Conservation (phyloP, 2,888 invertebrate species). For the Drosophila phalerata region DNA sequence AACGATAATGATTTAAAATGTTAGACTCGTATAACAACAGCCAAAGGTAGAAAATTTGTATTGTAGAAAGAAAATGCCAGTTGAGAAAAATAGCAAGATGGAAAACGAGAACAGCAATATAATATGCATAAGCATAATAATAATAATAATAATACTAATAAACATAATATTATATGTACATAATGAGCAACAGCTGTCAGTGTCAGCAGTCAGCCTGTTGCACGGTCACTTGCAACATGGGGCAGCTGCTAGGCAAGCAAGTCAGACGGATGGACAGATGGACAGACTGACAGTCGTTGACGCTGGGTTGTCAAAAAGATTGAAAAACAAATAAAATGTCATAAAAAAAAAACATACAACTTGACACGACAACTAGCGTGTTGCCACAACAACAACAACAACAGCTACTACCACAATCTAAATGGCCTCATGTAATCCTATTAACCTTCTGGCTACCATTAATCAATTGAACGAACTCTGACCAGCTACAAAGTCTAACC, state of each 20-base stretch:
- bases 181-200: conserved; percentile 19
- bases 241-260: not conserved
- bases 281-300: not conserved
- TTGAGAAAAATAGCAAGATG: conserved; percentile 1
- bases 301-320: conserved; percentile 39
- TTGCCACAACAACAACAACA: conserved; percentile 35
- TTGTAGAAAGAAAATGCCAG: not conserved
- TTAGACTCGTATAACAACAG: conserved; percentile 5
- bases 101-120: conserved; percentile 16
- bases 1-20: conserved; percentile 40
- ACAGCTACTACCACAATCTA: conserved; percentile 25
- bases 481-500: conserved; percentile 32
- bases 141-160: not conserved
- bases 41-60: conserved; percentile 3
- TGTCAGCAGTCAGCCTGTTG: conserved; percentile 26
- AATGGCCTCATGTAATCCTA: conserved; percentile 62
- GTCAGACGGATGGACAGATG: not conserved
- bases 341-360: conserved; percentile 31
- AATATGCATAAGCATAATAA: conserved; percentile 18
- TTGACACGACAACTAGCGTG: conserved; percentile 72
- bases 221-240: conserved; percentile 6
- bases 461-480: conserved; percentile 50
- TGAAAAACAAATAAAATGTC: conserved; percentile 52
- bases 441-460: conserved; percentile 72
- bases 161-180: not conserved